These are phyloP conservation scores for Xanthia icteritia DNA, from an alignment of 2,888 invertebrate species.

Conservation along the genomic window DNA sequence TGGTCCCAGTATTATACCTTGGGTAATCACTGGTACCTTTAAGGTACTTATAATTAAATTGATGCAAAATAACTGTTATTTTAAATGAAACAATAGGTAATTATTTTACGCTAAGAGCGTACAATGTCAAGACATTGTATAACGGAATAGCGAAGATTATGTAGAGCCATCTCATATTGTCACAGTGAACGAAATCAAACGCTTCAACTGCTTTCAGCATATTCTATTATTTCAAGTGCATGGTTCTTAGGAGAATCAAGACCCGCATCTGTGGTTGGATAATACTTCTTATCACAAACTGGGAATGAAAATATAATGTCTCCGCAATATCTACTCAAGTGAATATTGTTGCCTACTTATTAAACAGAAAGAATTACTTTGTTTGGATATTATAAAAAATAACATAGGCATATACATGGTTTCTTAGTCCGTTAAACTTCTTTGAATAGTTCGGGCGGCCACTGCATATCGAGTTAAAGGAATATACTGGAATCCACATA, in stretches of 20 bases:
- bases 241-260: neutral
- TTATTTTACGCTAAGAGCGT: neutral
- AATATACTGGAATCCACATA: neutral
- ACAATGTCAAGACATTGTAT: neutral
- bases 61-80: neutral
- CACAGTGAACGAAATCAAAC: neutral
- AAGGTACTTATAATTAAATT: neutral
- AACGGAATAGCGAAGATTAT: neutral
- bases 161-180: neutral
- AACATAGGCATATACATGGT: neutral
- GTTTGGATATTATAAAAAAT: neutral
- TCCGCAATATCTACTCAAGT: neutral
- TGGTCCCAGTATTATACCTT: neutral
- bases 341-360: neutral
- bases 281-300: neutral
- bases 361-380: neutral
- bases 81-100: neutral
- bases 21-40: neutral
- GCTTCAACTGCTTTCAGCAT: neutral
- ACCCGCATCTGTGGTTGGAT: neutral
- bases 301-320: neutral
- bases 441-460: neutral
- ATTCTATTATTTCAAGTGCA: neutral
- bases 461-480: neutral
- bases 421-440: neutral